Base-by-base conservation (phyloP, 1,140 invertebrate species). In the Zaprionus gabonicus region DNA sequence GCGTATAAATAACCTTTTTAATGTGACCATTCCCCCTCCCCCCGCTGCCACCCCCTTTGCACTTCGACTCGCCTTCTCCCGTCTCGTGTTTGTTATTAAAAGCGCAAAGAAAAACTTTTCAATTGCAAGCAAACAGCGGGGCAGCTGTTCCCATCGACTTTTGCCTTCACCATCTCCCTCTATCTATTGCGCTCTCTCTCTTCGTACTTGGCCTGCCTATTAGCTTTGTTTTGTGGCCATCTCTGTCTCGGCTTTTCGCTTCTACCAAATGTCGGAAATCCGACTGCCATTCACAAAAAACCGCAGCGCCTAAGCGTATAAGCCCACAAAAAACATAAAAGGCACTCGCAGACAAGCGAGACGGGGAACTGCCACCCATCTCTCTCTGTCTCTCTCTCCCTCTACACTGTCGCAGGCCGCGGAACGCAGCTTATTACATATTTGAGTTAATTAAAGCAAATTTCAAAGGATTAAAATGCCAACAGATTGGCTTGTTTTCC, bases 381-480 rank as follows among this genome's bases (percentile, higher is more conserved):
- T 23, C n/a, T n/a, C 9, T 17, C 20, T 20, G 7, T 23, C n/a
- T n/a, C 9, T 17, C 20, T 2, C n/a, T 15, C 4, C 41, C n/a
- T 44, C 41, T 51, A 20, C 10, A 12, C 49, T 13, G n/a, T 17
- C 7, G 49, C 20, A 17, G 31, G 27, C 20, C 59, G 34, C 41
- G 65, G 55, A 62, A 77, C 78, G 68, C 64, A 69, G 74, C 82
- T 86, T 85, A 86, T 76, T 80, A 63, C 49, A 63, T 63, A 82
- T 86, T 82, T 76, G 76, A 86, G 76, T 82, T 86, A 86, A 86
- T 86, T 86, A 86, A 86, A 77, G 82, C 68, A 80, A 86, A 86
- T 86, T 85, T 86, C 76, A 86, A 86, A 86, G 82, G 81, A 80
- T 84, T 84, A 79, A 72, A 83, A 63, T 83, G 68, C 81, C 81